Evolutionary conservation across 2,113 vertebrate species (phyloP), one percentile per base, ranked within the genome.

Genomic region (Esox niger): DNA sequence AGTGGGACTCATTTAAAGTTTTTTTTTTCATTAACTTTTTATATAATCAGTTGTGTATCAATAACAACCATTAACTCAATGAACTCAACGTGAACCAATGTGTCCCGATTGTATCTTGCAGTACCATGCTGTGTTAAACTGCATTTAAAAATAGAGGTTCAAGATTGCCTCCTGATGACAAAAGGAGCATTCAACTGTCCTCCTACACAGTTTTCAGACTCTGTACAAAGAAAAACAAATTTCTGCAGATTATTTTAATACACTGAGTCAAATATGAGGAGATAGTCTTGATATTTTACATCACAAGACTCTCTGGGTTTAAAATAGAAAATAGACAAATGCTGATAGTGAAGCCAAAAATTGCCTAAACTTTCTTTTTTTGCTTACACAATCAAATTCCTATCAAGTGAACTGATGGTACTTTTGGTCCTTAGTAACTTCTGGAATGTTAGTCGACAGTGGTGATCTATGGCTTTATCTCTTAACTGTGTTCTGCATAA

Each of bases 191-290:
- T 10, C 64, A 25, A 63, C 64, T 43, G 33, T n/a, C 47, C 54
- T 66, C 64, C 66, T 63, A 31, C 11, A 0, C 57, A 49, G 29
- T 29, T 8, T 62, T 29, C 57, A 0, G 57, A 69, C 30, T 15
- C 2, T 25, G 30, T 17, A 26, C 71, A 73, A 59, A 76, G 55
- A 67, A 68, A 71, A 81, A 64, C 68, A 72, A 27, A 72, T 60
- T 71, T 78, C 70, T 58, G 66, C 64, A 79, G 81, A 85, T 82
- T 79, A 84, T 82, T 67, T 77, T 67, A 79, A 76, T 65, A 43
- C 64, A 23, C 32, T 13, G 62, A 23, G 64, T 27, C 68, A 35
- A 56, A 71, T 11, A 49, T 11, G 38, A 80, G 81, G 63, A 0
- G 8, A 60, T 38, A 65, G 74, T 70, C 74, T 72, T 73, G 69